Base-by-base conservation (phyloP, 2,113 vertebrate species). In the Sceloporus tristichus region DNA sequence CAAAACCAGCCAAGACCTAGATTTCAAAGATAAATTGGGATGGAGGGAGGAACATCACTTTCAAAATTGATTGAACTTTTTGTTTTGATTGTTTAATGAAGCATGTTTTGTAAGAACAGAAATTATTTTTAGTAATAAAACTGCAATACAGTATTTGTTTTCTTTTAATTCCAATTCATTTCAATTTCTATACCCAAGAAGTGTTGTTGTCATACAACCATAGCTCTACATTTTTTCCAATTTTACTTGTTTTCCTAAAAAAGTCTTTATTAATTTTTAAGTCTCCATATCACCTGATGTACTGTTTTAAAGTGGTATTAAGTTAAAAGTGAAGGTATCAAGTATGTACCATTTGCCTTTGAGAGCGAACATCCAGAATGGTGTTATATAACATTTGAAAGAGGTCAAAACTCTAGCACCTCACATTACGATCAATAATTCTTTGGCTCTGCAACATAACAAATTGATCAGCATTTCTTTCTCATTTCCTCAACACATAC, bases 1-100 rank as follows among this genome's bases (percentile, higher is more conserved):
- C n/a, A 19, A 66, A 78, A 78, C 27, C 65, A 82, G 38, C 38
- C 62, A 89, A 89, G 84, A 82, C 79, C 65, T 83, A 90, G 81
- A 87, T 87, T 83, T 90, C 74, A 73, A 73, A 86, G 65, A 27
- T 48, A 53, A 87, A 87, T 73, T 9, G 6, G 48, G 34, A n/a
- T 38, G 68, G 18, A 70, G n/a, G 18, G 9, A 59, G 9, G 29
- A 1, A 54, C 9, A 82, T 82, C 9, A 71, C 13, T 62, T 86
- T 86, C 59, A 75, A 85, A 85, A 71, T 27, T 34, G 8, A 84
- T 5, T 59, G 10, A 74, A 56, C 11, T 21, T 40, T 73, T 42
- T 80, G 76, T 68, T 66, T 81, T 53, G 14, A 75, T n/a, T 70
- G 62, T n/a, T 85, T 29, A 74, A 62, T 53, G 80, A 75, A 16